Base-by-base conservation (phyloP, 2,113 vertebrate species). In the Psettodes erumei region DNA sequence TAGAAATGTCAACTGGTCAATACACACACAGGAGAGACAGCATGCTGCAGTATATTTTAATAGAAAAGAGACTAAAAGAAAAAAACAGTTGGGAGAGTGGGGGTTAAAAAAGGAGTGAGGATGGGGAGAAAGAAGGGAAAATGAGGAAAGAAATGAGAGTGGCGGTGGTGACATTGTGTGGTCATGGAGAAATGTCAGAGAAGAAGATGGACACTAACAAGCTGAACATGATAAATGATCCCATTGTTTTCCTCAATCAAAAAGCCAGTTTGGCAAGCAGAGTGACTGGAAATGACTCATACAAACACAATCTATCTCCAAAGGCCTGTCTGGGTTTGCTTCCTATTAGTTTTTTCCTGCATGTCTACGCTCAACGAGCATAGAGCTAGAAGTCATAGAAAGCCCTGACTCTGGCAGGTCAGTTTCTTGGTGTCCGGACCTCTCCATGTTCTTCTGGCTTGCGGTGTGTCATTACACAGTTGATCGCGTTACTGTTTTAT, bases 1-100 rank as follows among this genome's bases (percentile, higher is more conserved):
- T 80, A 61, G 69, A 90, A 88, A 88, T 84, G 84, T 85, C 86
- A 80, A 35, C 33, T 19, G 53, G 66, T 88, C 75, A 78, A 81
- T 79, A 79, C 37, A 42, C 64, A 43, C 63, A 50, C 47, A 27
- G 51, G 53, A 18, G 12, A 25, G 38, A 19, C 6, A 33, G 28
- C 19, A 48, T 71, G 38, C 21, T 10, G 15, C 35, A 51, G 16
- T 51, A 10, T 25, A 67, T 48, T 4, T 53, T 51, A 63, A 48
- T 63, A n/a, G 68, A 32, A 56, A 79, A 32, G 4, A 33, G 13
- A 35, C 12, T 18, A 12, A 35, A 32, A 7, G 15, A 13, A 19
- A 61, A 21, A 16, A 11, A 11, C 35, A 53, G 9, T 47, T 47
- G 4, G 27, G 64, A 53, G 8, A 54, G 6, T 23, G 8, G 5